Percentiles rank a stretch among this genome's conserved stretches.
These are phyloP conservation scores for Ypsolopha scabrella DNA, from an alignment of 2,888 invertebrate species.

Conservation along the genomic window DNA sequence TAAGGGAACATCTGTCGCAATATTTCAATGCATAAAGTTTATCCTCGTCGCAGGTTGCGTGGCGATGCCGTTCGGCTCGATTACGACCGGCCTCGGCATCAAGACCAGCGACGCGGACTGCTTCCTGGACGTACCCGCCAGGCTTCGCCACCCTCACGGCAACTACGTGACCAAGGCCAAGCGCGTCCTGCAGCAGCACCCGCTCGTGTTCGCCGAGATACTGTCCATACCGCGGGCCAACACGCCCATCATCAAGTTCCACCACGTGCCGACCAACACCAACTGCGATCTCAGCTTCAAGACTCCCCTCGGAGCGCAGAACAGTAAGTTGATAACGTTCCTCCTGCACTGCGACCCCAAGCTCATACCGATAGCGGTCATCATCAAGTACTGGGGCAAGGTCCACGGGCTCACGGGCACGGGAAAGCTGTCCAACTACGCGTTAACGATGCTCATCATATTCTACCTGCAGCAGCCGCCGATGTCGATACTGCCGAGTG, in stretches of 20 bases:
- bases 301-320: constrained; percentile 76
- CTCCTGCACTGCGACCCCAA: constrained; percentile 70
- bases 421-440: constrained; percentile 70
- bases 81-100: constrained; percentile 77
- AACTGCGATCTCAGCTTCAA: constrained; percentile 81
- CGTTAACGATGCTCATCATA: constrained; percentile 70
- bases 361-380: constrained; percentile 70
- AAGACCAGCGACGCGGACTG: constrained; percentile 81
- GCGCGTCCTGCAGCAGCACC: constrained; percentile 39
- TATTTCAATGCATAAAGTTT: neutral
- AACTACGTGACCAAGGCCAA: constrained; percentile 26
- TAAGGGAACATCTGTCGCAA: too few relatives aligned
- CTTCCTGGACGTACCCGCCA: constrained; percentile 62
- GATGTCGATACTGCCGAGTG: constrained; percentile 63
- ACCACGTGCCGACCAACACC: constrained; percentile 70
- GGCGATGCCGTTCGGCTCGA: constrained; percentile 77
- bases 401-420: constrained; percentile 55
- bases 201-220: constrained; percentile 63
- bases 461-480: constrained; percentile 77
- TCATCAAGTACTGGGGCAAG: constrained; percentile 82
- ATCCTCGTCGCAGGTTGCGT: constrained; percentile 17
- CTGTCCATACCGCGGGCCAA: constrained; percentile 77
- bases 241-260: constrained; percentile 83
- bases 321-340: constrained; percentile 74
- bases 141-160: constrained; percentile 16